Evolutionary conservation across 2,113 vertebrate species (phyloP).

Genomic region (Sprattus sprattus): DNA sequence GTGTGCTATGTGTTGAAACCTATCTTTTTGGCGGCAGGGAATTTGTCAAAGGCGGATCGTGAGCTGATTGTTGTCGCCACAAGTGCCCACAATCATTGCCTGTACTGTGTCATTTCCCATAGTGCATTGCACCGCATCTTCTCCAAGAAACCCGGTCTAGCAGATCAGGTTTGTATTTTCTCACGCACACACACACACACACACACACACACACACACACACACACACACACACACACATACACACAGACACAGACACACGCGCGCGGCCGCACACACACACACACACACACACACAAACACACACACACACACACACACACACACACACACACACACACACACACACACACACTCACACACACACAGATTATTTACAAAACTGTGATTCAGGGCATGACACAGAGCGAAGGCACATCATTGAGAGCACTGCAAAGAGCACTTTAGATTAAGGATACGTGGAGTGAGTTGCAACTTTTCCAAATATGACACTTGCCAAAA

Average conservation of each 20-base stretch:
- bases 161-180: slow-evolving; percentile 70
- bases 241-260: neutral
- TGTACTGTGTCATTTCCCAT: slow-evolving; percentile 82
- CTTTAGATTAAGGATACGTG: no score
- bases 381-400: no score
- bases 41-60: slow-evolving; percentile 79
- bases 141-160: slow-evolving; percentile 78
- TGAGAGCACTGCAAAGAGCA: no score
- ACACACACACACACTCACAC: neutral
- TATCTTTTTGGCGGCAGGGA: slow-evolving; percentile 59
- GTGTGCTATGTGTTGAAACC: neutral
- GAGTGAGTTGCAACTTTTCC: no score
- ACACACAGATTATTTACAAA: neutral
- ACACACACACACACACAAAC: neutral
- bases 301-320: neutral
- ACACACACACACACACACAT: neutral
- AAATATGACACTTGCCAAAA: no score
- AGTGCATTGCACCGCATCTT: slow-evolving; percentile 80
- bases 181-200: neutral
- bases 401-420: no score
- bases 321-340: neutral
- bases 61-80: slow-evolving; percentile 84
- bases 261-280: neutral
- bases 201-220: neutral
- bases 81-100: slow-evolving; percentile 76